A percentile compares a stretch with the other conserved stretches of the same genome.
phyloP scores from a whole-genome alignment of 2,888 invertebrate genomes.

The Meteorus cinctellus region DNA sequence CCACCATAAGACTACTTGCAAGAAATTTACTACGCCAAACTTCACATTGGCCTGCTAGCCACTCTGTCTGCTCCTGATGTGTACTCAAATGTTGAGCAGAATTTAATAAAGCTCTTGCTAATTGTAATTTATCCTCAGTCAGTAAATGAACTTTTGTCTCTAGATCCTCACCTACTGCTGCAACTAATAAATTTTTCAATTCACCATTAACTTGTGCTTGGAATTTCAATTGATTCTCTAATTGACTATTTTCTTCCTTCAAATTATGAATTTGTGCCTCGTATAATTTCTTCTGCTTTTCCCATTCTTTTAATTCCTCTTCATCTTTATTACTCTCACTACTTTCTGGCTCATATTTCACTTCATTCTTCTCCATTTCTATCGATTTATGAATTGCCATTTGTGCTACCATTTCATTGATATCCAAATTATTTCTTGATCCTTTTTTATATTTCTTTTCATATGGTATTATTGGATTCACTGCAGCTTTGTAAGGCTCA shows the following conservation, averaged over 20 bases:
- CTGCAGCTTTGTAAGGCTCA: conserved; percentile 90
- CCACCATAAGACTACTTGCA: conserved; percentile 94
- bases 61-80: conserved; percentile 95
- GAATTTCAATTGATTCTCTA: conserved; percentile 88
- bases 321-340: conserved; percentile 53
- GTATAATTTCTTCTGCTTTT: conserved; percentile 75
- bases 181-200: conserved; percentile 92
- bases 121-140: conserved; percentile 92
- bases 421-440: conserved; percentile 78
- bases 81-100: conserved; percentile 90
- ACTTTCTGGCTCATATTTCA: conserved; percentile 61
- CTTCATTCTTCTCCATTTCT: conserved; percentile 76
- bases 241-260: conserved; percentile 81
- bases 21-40: conserved; percentile 98
- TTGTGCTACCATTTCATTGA: conserved; percentile 81
- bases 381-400: conserved; percentile 81
- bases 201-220: conserved; percentile 95
- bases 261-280: conserved; percentile 79
- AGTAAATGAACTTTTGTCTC: conserved; percentile 91
- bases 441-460: conserved; percentile 71
- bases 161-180: conserved; percentile 95
- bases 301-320: conserved; percentile 67
- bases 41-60: conserved; percentile 94
- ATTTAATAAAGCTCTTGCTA: conserved; percentile 88
- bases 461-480: conserved; percentile 82